Base-by-base conservation (phyloP, 1,140 invertebrate species). In the Formica exsecta region DNA sequence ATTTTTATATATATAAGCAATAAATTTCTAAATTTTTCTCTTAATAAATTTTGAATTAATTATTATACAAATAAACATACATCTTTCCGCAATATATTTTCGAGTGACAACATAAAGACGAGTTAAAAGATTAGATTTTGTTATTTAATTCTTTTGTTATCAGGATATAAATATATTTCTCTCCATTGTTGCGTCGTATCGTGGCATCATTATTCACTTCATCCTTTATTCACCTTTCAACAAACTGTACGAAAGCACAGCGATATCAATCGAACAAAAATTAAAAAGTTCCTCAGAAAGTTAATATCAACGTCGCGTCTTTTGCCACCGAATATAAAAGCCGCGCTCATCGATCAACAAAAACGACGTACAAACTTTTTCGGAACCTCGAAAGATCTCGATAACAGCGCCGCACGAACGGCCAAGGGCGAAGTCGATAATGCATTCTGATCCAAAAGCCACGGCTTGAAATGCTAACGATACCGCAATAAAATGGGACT, bases 361-460 rank as follows among this genome's bases (percentile, higher is more conserved):
- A 51, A 83, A 83, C 68, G 79, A 81, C 79, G 36, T 83, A 83
- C 68, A 83, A 83, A 83, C 51, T 73, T 83, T 83, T 83, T 83
- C 57, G 54, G 54, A 36, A 83, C 66, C 66, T 73, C 79, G 57
- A 81, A 81, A 81, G 66, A 83, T 83, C 79, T 74, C 79, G 79
- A 83, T 83, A 83, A 74, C 38, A 62, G 8, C 41, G 29, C 36
- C 68, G 54, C 54, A 73, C 79, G 68, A 83, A 83, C 38, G 65
- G 48, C 77, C 66, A 83, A 74, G 51, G 79, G 68, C 68, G 36
- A 61, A 81, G 66, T 81, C 79, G 79, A 81, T 81, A 81, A 81
- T 81, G 79, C 79, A 70, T 81, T 81, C 11, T 48, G 66, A 81
- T 81, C 38, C 51, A 36, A 81, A 81, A 81, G 65, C 38, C 13